Evolutionary conservation across 2,888 invertebrate species (phyloP).

Genomic region (Agonopterix alstromeriana): DNA sequence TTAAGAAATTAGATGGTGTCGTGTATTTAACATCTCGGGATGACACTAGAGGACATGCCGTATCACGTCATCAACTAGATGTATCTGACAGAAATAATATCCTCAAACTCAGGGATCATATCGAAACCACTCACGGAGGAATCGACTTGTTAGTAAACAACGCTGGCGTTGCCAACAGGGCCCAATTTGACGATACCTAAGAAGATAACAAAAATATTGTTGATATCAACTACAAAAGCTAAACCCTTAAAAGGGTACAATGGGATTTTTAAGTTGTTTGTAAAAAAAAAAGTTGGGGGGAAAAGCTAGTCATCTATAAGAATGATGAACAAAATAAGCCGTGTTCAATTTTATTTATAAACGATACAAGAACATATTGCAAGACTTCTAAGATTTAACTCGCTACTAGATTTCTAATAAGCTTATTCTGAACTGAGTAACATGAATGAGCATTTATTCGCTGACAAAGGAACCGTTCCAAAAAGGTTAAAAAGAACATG

Average conservation of each 20-base stretch:
- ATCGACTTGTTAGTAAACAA: neutral
- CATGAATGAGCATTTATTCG: too few species aligned
- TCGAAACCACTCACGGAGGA: neutral
- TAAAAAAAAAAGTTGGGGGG: too few species aligned
- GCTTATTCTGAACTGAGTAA: too few species aligned
- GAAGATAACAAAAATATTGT: conserved; percentile 77
- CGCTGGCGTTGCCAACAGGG: conserved; percentile 59
- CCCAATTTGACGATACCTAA: conserved; percentile 19
- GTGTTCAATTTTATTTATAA: too few species aligned
- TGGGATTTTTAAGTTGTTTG: too few species aligned
- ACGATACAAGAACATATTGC: too few species aligned
- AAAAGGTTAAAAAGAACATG: too few species aligned
- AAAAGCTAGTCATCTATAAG: conserved; percentile 41
- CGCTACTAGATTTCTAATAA: too few species aligned
- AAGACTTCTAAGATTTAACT: too few species aligned
- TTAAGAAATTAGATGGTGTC: conserved; percentile 77
- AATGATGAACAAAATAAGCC: too few species aligned
- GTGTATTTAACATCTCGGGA: conserved; percentile 69
- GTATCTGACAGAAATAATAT: conserved; percentile 10
- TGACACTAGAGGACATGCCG: conserved; percentile 25
- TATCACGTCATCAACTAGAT: conserved; percentile 25
- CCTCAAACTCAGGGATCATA: neutral
- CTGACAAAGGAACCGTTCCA: too few species aligned
- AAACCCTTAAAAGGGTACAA: too few species aligned
- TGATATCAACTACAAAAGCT: conserved; percentile 81